Base-by-base conservation (phyloP, 1,140 invertebrate species). In the Dreissena rostriformis region DNA sequence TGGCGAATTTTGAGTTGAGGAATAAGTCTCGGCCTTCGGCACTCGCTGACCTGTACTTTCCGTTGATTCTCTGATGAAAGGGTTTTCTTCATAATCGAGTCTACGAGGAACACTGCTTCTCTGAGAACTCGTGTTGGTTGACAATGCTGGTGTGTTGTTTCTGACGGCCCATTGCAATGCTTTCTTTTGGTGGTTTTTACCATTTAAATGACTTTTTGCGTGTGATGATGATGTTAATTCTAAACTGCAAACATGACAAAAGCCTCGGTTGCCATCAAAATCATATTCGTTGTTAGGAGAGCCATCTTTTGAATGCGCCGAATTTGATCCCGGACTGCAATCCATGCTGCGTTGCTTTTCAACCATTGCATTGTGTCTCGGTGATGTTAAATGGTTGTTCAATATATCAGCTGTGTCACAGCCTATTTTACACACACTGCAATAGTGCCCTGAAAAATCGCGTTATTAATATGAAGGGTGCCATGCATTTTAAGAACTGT, bases 111-210 rank as follows among this genome's bases (percentile, higher is more conserved):
- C 39, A 39, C 8, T 39, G 39, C 39, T 5, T 39, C 39, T 39
- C 39, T 61, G 2, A 19, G 57, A 61, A 24, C 12, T 19, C 12
- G 17, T 24, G 57, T 61, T 61, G 57, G 57, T n/a, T 61, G 17
- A 4, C 17, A 11, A n/a, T 61, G 22, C 22, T 61, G 17, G 17
- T 19, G 4, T 61, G 57, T n/a, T 61, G 57, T n/a, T 61, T 19
- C 57, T 61, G 4, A 61, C 17, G 17, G 57, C 57, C 57, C 57
- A 61, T 17, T 74, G 53, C 17, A 14, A 28, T 22, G n/a, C 14
- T 24, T 76, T 83, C 65, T 83, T 83, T n/a, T 53, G 24, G 57
- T 83, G 81, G 0, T 51, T 28, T 63, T 75, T 70, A 26, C 81
- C 81, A 68, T 71, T 67, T 49, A 83, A 24, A 61, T 83, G 81